phyloP scores from a whole-genome alignment of 2,888 invertebrate genomes.

The Encarsia formosa region DNA sequence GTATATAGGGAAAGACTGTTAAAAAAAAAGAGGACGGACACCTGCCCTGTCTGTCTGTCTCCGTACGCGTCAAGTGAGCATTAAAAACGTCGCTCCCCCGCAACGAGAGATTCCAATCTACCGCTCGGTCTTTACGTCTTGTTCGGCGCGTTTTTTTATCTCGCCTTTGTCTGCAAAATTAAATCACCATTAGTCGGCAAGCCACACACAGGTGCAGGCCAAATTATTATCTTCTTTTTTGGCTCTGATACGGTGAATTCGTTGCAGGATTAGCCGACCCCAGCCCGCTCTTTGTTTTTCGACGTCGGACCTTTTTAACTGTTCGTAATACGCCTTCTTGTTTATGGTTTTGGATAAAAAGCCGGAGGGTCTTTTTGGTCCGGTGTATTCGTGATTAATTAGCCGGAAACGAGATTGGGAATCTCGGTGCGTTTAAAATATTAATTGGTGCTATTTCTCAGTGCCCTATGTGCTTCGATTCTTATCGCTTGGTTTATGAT shows the following conservation, averaged over 20 bases:
- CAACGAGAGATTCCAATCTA: slow-evolving; percentile 24
- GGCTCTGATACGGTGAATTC: not conserved
- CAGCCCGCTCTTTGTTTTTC: not conserved
- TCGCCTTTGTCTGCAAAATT: slow-evolving; percentile 10
- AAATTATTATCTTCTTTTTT: not conserved
- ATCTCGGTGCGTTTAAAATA: not conserved
- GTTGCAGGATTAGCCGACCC: slow-evolving; percentile 5
- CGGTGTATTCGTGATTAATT: not conserved
- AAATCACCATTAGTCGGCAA: slow-evolving; percentile 25
- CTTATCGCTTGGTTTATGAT: no score
- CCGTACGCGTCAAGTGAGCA: slow-evolving; percentile 22
- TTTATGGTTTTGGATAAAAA: slow-evolving; percentile 4
- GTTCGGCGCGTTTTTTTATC: slow-evolving; percentile 1
- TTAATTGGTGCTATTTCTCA: not conserved
- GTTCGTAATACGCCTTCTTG: slow-evolving; percentile 20
- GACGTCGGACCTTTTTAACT: slow-evolving; percentile 8
- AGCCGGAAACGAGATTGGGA: not conserved
- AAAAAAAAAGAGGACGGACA: slow-evolving; percentile 9
- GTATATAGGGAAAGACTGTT: not conserved
- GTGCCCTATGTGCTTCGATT: no score
- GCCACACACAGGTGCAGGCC: slow-evolving; percentile 8
- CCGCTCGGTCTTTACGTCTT: slow-evolving; percentile 20
- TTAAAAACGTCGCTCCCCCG: slow-evolving; percentile 15
- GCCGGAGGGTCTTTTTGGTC: not conserved
- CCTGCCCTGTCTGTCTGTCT: slow-evolving; percentile 17